Conservation (phyloP, 2,113 vertebrate genomes). For the Cisticola juncidis region DNA sequence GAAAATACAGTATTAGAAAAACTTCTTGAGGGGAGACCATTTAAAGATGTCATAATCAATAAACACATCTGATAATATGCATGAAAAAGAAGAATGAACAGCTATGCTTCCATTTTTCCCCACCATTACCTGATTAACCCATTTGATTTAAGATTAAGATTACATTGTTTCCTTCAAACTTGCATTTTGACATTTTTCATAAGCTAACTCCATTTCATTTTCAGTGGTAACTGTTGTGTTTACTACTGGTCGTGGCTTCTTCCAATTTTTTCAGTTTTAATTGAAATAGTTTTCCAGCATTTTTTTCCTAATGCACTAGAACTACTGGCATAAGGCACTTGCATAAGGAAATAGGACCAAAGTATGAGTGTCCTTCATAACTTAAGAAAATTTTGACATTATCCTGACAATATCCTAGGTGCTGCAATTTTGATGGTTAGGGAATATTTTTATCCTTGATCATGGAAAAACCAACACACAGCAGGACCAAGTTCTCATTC, state of each 20-base stretch:
- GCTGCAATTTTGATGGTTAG: neutral
- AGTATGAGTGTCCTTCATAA: neutral
- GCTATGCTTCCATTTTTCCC: neutral
- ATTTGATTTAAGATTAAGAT: neutral
- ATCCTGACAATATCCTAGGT: neutral
- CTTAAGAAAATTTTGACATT: neutral
- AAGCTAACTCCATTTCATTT: neutral
- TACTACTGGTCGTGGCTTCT: neutral
- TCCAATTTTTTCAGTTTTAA: neutral
- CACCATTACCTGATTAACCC: fast-evolving
- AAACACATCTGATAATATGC: neutral
- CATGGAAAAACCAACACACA: neutral
- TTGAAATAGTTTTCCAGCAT: neutral
- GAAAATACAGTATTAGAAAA: neutral
- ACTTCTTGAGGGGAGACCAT: neutral
- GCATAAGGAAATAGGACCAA: neutral
- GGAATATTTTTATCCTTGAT: neutral
- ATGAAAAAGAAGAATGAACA: neutral
- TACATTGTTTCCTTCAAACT: neutral
- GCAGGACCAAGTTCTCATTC: neutral
- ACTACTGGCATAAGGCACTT: neutral
- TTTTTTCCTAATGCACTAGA: neutral
- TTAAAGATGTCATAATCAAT: neutral
- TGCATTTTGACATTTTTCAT: neutral
- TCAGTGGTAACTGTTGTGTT: neutral